Base-by-base conservation (phyloP, 2,888 invertebrate genomes). In the Alloscopus bannaensis region DNA sequence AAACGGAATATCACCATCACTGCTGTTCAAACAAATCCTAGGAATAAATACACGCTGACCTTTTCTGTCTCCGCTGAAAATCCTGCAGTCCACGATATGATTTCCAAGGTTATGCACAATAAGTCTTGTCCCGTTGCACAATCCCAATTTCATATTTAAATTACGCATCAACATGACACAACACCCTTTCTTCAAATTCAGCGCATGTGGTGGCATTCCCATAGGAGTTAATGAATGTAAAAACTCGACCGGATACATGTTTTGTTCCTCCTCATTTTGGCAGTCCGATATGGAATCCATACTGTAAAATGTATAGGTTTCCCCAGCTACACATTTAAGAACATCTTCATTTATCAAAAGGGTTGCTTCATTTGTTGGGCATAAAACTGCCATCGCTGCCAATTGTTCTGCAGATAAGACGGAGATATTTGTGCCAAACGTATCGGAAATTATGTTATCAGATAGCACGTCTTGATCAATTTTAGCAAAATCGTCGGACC, bases 41-140 rank as follows among this genome's bases (percentile, higher is more conserved):
- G 87, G 86, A 40, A 87, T 84, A 26, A 84, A 82, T 0, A 85
- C 83, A 13, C 6, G 22, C 59, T 83, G 65, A 28, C 84, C 84
- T 59, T 40, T 69, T n/a, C n/a, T n/a, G n/a, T n/a, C n/a, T n/a
- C n/a, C n/a, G n/a, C n/a, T n/a, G n/a, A n/a, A n/a, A n/a, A n/a
- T n/a, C n/a, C n/a, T n/a, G n/a, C n/a, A n/a, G n/a, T n/a, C n/a
- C n/a, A n/a, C n/a, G n/a, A 36, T 36, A 36, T 36, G 6, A 36
- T 13, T 6, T 13, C 13, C 36, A 6, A 36, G 36, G 6, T 36
- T 36, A 6, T 36, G 6, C 6, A 36, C 13, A 8, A 36, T 8
- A 36, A 36, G 36, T 36, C 36, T 36, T 6, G 36, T 36, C 6
- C 36, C 36, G 36, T 36, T 36, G 13, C 36, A 36, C 13, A 36